Evolutionary conservation across 2,113 vertebrate genomes (phyloP), one percentile per base, ranked within the genome.

Genomic region (Zosterops hypoxanthus): DNA sequence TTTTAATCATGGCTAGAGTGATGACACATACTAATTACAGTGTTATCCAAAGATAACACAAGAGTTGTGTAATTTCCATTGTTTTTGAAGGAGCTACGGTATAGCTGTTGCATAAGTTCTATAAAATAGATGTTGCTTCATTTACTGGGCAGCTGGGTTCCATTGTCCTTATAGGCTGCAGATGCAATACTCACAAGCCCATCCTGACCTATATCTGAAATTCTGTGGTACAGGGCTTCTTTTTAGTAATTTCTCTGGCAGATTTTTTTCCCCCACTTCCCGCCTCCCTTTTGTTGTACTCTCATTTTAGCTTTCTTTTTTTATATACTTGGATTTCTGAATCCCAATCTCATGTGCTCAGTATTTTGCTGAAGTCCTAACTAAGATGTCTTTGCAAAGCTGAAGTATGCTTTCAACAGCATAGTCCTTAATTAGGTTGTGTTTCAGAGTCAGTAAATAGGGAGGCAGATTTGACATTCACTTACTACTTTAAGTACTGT

Each of bases 21-120:
- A 94, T 97, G 97, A 97, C 95, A 97, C 78, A 94, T 79, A n/a
- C 61, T 97, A 97, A 98, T 98, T 97, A 97, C 52, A 96, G 92
- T 63, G 94, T 90, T 97, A 88, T 94, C 92, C 93, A 86, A 42
- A 93, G 97, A 97, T 98, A 97, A 97, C 91, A 86, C 39, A 22
- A 81, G 92, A 94, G 73, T 95, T 91, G 76, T 92, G 86, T 97
- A 97, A 97, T 97, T 98, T 91, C 85, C 66, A 79, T 95, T 96
- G 96, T 95, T 98, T 95, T 94, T 39, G 47, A 53, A 92, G 91
- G 82, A 96, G 66, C 86, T 97, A 26, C 78, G 70, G 50, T 91
- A 71, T 61, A 93, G 91, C 70, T 90, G 84, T 95, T 97, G 86
- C 60, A 14, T 69, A 96, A 85, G 65, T 53, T 68, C 82, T 36